phyloP scores from a whole-genome alignment of 2,797 vertebrate species.

The Darevskia nairensis region DNA sequence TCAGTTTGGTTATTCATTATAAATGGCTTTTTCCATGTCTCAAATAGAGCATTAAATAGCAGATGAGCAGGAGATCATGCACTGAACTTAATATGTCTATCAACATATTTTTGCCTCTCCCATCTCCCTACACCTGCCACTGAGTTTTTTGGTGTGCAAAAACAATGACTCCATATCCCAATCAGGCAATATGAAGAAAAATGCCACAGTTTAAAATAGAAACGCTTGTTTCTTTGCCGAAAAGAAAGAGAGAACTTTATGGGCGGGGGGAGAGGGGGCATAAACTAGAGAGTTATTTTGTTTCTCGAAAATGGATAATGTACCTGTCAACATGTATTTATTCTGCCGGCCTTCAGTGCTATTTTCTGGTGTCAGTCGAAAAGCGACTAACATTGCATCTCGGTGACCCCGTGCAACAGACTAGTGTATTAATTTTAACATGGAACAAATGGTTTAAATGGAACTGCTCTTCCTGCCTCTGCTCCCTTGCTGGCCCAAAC shows the following conservation, averaged over 20 bases:
- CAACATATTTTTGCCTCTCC: constrained; percentile 48
- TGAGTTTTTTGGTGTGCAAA: neutral
- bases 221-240: constrained; percentile 39
- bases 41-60: constrained; percentile 51
- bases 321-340: constrained; percentile 50
- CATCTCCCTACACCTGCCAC: neutral
- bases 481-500: too few species aligned
- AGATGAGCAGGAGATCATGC: constrained; percentile 20
- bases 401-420: neutral
- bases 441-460: constrained; percentile 59
- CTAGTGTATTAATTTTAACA: constrained; percentile 55
- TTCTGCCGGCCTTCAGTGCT: constrained; percentile 44
- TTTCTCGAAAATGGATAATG: constrained; percentile 45
- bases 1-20: constrained; percentile 49
- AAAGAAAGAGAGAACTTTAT: neutral
- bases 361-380: constrained; percentile 53
- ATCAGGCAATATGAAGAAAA: constrained; percentile 52
- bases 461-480: constrained; percentile 1
- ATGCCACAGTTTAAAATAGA: constrained; percentile 14
- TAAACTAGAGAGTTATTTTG: constrained; percentile 47
- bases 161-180: constrained; percentile 46
- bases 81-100: constrained; percentile 47
- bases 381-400: constrained; percentile 51
- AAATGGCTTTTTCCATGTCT: constrained; percentile 49
- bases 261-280: constrained; percentile 9